Base-by-base conservation (phyloP, 1,140 invertebrate genomes). In the Drosophila cardini region DNA sequence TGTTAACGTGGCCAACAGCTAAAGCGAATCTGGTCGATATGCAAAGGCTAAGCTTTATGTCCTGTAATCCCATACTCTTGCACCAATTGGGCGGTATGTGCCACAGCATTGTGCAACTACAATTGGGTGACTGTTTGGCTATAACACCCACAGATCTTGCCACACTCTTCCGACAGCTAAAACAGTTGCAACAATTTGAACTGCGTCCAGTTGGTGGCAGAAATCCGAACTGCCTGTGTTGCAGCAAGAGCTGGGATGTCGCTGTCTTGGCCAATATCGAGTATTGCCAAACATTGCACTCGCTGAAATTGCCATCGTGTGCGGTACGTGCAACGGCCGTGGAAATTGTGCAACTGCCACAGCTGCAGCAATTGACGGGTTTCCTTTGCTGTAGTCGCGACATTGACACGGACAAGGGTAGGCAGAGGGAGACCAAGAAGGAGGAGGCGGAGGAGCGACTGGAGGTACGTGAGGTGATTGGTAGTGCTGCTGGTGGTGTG, bases 271-370 rank as follows among this genome's bases (percentile, higher is more conserved):
- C 45, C 38, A 16, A 45, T 45, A 72, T 78, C 32, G 46, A 71
- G 64, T 80, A 69, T 61, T 43, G 79, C 55, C 58, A 26, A 60
- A 53, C 55, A 42, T 42, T 87, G 73, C 46, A 80, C 13, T 70
- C 32, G 1, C 67, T 87, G 1, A 74, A 74, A 55, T 21, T 87
- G 42, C 84, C 84, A 5, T 85, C 80, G 53, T 83, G 84, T 43
- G 61, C 67, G 30, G 3, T 87, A 36, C 81, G 73, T 9, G 65
- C 72, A 40, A 52, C 60, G 3, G 26, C 60, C 11, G 9, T 11
- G 60, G 46, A 69, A 75, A 67, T 87, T 60, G 75, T 75, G 5
- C 50, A 58, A 32, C 68, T 87, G 70, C 57, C 80, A 11, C 60
- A 79, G 38, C 60, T 87, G 21, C 80, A 42, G 11, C 76, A 75